These are phyloP conservation scores for Pseudotriccus pelzelni DNA, from an alignment of 2,797 vertebrate genomes.

Conservation along the genomic window DNA sequence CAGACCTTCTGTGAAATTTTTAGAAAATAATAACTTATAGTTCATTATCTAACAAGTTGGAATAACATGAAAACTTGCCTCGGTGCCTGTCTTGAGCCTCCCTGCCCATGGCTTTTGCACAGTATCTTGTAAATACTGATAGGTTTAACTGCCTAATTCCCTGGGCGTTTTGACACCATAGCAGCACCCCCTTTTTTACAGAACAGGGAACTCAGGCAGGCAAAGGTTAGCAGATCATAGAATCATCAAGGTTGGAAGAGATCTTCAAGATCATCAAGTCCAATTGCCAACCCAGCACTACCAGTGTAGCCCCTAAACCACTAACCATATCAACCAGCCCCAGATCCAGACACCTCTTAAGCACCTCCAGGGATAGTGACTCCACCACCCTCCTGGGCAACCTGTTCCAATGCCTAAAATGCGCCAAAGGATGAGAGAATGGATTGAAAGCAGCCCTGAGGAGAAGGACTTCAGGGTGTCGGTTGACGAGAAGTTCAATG, in stretches of 20 bases:
- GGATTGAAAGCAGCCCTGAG: neutral
- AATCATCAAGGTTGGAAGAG: neutral
- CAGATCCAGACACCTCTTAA: neutral
- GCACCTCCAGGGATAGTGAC: neutral
- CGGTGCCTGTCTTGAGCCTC: neutral
- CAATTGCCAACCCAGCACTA: neutral
- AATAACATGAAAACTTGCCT: neutral
- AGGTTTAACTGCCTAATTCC: neutral
- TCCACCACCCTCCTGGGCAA: neutral
- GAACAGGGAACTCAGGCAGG: neutral
- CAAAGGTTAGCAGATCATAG: too few relatives aligned
- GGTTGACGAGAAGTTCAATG: neutral
- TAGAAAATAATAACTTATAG: neutral
- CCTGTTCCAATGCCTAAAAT: neutral
- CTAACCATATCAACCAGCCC: neutral
- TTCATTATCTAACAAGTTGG: neutral
- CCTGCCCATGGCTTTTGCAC: neutral
- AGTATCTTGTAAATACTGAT: fast-evolving
- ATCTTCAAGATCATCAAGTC: neutral
- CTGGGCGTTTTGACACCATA: neutral
- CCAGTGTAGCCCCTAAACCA: neutral
- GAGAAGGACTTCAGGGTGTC: neutral
- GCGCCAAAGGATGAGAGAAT: neutral
- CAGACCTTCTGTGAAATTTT: neutral
- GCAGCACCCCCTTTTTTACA: neutral